Base-by-base conservation (phyloP, 2,113 vertebrate genomes). In the Lasiurus cinereus region DNA sequence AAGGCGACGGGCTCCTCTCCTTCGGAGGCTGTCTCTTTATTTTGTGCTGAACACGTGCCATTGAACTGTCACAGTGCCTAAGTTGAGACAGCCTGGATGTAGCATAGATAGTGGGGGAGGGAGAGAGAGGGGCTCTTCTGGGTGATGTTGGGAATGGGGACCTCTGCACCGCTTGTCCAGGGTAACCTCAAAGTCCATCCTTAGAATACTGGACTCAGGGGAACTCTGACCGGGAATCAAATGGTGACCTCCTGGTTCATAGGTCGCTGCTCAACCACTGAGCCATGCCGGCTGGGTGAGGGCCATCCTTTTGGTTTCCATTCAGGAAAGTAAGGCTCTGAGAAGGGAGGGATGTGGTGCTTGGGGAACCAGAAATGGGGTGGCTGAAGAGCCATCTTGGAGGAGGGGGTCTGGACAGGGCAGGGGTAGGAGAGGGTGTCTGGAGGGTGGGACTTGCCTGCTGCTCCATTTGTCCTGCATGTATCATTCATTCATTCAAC, bases 361-460 rank as follows among this genome's bases (percentile, higher is more conserved):
- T 72, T 56, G 39, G 87, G 76, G 64, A 43, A 36, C 22, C 33
- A 64, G 59, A 46, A 52, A 0, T 19, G 7, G 31, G 67, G 13
- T 11, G 54, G 64, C 48, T 14, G 27, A 24, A n/a, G 7, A 12
- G 50, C 33, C 22, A 6, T 11, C 39, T 13, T 29, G 19, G 83
- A 78, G 62, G 76, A 62, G 56, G 69, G 64, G 18, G 29, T 70
- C 77, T 5, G 87, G 19, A 87, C 82, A 86, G 62, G 52, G 11
- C 9, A 29, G 48, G 2, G n/a, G 24, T 5, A 64, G 36, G 43
- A 27, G 39, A 39, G 39, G 4, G 31, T 0, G 0, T 27, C 64
- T 46, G 87, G 79, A 79, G 56, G 56, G 36, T 1, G 0, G 7
- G 46, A 48, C 4, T 33, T 67, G 6, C 50, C 69, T 14, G 1